Base-by-base conservation (phyloP, 2,797 vertebrate species). In the Remorina albescens region DNA sequence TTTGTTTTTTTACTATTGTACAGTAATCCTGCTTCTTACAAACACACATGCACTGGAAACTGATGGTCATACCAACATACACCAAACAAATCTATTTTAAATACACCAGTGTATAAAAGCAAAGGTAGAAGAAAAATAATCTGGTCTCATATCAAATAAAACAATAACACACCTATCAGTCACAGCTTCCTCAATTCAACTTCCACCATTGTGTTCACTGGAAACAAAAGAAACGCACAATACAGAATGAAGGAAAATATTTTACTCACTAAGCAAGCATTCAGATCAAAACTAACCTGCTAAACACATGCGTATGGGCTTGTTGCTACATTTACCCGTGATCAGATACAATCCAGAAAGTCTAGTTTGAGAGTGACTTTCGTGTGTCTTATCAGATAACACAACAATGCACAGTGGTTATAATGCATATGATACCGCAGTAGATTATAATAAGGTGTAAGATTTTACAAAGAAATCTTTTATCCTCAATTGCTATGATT, bases 1-100 rank as follows among this genome's bases (percentile, higher is more conserved):
- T n/a, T n/a, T n/a, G n/a, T n/a, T n/a, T n/a, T 76, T 86, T 81
- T 76, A 55, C 85, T 74, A 39, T 54, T 5, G 32, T 44, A 11
- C 18, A 49, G 50, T 71, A 54, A 60, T n/a, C 2, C 0, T 39
- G 10, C 47, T 53, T 64, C 18, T 53, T 53, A 71, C 36, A 69
- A 39, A 69, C 18, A 54, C 18, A 62, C 9, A 73, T 13, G 26
- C 46, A 70, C 30, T 23, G 21, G n/a, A 5, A 61, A 47, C 25
- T 56, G 41, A 61, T 59, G 66, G 1, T 15, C 34, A 53, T 28
- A 54, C 65, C 36, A 42, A 49, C 47, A 67, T 28, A 69, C 39
- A 68, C 18, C n/a, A 8, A 8, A 6, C 53, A 51, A 58, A 59
- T 79, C 49, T 54, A 42, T 6, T 42, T 15, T 42, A 42, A 16